Evolutionary conservation across 1,140 invertebrate species (phyloP).

Genomic region (Carposina sasakii): DNA sequence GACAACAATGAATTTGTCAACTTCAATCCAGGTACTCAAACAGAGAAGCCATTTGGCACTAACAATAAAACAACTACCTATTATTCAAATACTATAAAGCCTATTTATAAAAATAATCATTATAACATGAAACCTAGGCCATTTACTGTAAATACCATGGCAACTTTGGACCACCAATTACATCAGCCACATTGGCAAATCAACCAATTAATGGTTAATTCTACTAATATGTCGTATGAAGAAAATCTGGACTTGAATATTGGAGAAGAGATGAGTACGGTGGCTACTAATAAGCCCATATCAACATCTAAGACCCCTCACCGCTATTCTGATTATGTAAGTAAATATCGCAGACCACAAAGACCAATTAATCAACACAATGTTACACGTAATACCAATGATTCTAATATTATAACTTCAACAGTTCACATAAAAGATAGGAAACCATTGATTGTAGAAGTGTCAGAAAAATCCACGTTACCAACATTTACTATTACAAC

Average conservation of each 20-base stretch:
- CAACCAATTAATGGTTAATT: slow-evolving; percentile 60
- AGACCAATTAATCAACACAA: slow-evolving; percentile 39
- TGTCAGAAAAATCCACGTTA: slow-evolving; percentile 43
- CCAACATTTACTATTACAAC: slow-evolving; percentile 44
- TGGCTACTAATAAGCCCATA: slow-evolving; percentile 18
- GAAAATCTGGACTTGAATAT: slow-evolving; percentile 60
- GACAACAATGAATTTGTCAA: slow-evolving; percentile 27
- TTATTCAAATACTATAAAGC: slow-evolving; percentile 51
- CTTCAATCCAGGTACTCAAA: slow-evolving; percentile 60
- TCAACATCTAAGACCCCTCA: slow-evolving; percentile 17
- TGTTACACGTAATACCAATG: slow-evolving; percentile 35
- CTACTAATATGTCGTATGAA: slow-evolving; percentile 53
- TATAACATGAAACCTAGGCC: slow-evolving; percentile 57
- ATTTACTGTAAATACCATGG: slow-evolving; percentile 50
- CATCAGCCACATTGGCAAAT: slow-evolving; percentile 68
- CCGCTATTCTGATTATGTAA: slow-evolving; percentile 10
- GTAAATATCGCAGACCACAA: slow-evolving; percentile 32
- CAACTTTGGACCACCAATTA: slow-evolving; percentile 56
- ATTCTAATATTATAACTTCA: slow-evolving; percentile 67
- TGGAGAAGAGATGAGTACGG: slow-evolving; percentile 51
- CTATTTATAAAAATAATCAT: slow-evolving; percentile 37
- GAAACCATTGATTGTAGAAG: slow-evolving; percentile 56
- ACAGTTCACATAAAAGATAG: slow-evolving; percentile 61
- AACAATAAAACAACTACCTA: slow-evolving; percentile 41
- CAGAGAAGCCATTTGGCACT: slow-evolving; percentile 64